phyloP scores from a whole-genome alignment of 2,113 vertebrate genomes.

The Opisthocomus hoazin region DNA sequence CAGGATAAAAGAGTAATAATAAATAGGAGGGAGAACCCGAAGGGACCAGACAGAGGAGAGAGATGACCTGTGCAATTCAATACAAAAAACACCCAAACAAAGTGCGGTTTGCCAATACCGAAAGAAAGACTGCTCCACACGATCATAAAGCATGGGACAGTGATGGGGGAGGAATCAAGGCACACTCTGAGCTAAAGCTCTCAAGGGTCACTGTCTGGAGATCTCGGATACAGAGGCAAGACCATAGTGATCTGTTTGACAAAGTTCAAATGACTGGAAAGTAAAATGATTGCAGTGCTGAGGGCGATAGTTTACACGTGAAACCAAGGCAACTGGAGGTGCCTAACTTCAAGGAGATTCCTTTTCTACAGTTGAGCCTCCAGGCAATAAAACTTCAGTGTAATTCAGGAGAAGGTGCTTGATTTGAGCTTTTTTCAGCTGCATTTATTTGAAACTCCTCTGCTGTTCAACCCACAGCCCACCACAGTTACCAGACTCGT shows the following conservation, averaged over 20 bases:
- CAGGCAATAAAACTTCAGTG: neutral
- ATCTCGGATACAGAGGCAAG: neutral
- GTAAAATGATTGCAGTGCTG: neutral
- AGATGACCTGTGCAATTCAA: neutral
- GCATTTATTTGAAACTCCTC: neutral
- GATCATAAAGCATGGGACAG: neutral
- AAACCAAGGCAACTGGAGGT: neutral
- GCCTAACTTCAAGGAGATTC: neutral
- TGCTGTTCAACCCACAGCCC: neutral
- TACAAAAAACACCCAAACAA: neutral
- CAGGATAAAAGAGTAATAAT: neutral
- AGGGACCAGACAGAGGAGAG: neutral
- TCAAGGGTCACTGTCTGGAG: neutral
- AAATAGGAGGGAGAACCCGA: neutral
- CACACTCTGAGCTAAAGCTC: neutral
- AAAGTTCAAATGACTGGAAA: neutral
- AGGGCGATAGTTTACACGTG: rapidly evolving
- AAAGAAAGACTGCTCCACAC: neutral
- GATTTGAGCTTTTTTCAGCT: neutral
- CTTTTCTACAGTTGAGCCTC: neutral
- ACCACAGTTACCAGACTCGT: neutral
- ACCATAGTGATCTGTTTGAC: neutral
- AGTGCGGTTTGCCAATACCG: neutral
- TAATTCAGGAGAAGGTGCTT: neutral
- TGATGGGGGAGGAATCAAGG: neutral